These are phyloP conservation scores for Catonia carolina DNA, from an alignment of 2,888 invertebrate species.

Conservation along the genomic window DNA sequence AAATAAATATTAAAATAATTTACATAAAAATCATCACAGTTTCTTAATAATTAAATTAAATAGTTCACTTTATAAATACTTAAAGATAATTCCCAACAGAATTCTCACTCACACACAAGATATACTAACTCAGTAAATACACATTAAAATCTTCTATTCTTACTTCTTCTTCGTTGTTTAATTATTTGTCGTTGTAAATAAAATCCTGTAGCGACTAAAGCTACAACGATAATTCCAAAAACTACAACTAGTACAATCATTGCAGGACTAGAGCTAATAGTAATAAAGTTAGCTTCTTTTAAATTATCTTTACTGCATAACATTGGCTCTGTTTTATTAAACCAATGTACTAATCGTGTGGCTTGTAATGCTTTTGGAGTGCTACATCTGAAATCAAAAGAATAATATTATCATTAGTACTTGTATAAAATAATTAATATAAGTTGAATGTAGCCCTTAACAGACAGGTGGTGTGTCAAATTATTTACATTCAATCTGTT, in stretches of 20 bases:
- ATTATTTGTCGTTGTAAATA: slow-evolving; percentile 7
- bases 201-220: slow-evolving; percentile 14
- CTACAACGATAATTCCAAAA: slow-evolving; percentile 12
- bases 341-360: slow-evolving; percentile 21
- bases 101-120: neutral
- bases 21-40: no score
- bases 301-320: slow-evolving; percentile 7
- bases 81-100: neutral
- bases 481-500: no score
- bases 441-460: no score
- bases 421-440: no score
- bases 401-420: neutral
- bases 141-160: slow-evolving; percentile 11
- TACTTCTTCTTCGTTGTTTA: neutral
- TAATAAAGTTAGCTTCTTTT: neutral
- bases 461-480: no score
- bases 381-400: slow-evolving; percentile 11
- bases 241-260: slow-evolving; percentile 17
- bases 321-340: slow-evolving; percentile 14
- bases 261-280: slow-evolving; percentile 15
- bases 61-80: no score
- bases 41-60: no score
- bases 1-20: no score
- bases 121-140: neutral
- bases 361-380: slow-evolving; percentile 7